phyloP scores from a whole-genome alignment of 2,113 vertebrate species.

The Rutilus rutilus region DNA sequence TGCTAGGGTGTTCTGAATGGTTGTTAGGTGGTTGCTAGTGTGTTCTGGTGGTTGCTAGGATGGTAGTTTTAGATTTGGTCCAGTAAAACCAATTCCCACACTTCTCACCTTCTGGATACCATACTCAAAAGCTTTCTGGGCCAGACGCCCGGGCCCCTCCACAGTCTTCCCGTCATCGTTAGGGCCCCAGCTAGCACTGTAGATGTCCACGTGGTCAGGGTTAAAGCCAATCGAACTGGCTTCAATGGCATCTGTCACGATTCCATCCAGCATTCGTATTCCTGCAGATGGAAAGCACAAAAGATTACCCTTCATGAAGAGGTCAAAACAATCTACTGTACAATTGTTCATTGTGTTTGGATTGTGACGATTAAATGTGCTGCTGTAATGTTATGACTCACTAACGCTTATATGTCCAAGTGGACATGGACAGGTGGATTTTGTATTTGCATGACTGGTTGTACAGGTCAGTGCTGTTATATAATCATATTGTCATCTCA shows the following conservation, averaged over 20 bases:
- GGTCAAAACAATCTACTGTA: background rate
- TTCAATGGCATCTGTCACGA: constrained; percentile 97
- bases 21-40: background rate
- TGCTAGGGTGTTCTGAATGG: background rate
- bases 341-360: background rate
- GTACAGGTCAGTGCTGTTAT: constrained; percentile 11
- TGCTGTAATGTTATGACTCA: background rate
- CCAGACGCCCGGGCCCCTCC: constrained; percentile 92
- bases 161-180: constrained; percentile 98
- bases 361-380: background rate
- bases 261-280: constrained; percentile 96
- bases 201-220: constrained; percentile 95
- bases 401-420: background rate
- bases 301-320: background rate
- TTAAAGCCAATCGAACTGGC: constrained; percentile 98
- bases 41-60: background rate
- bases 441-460: background rate
- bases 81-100: background rate
- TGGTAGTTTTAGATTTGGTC: too few species aligned
- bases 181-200: constrained; percentile 98
- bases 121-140: constrained; percentile 96
- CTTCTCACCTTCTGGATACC: constrained; percentile 89
- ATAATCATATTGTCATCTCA: constrained; percentile 12
- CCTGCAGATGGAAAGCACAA: constrained; percentile 70
- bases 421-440: constrained; percentile 6